Base-by-base conservation (phyloP, 2,888 invertebrate species). In the Mythimna ferrago region DNA sequence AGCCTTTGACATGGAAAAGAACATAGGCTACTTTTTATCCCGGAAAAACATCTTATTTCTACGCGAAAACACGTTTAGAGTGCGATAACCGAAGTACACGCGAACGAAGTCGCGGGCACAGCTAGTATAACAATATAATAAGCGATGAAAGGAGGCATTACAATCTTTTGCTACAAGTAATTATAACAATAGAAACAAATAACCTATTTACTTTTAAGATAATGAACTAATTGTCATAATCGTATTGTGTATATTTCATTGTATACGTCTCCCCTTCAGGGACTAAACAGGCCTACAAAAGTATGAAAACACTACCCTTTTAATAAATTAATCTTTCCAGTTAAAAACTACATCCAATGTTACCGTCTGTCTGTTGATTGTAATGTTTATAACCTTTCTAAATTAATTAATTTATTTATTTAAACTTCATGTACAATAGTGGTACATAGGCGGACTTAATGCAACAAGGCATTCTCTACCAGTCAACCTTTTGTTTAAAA, bases 311-410 rank as follows among this genome's bases (percentile, higher is more conserved):
- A 53, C n/a, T 53, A 73, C 21, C 21, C 9, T 78, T 73, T 68
- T 62, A 78, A 68, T 65, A 60, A 78, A 78, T 73, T 78, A 78
- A 61, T 35, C 10, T 9, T 56, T 35, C 44, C 11, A 14, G 14
- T 10, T 1, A 51, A 62, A 38, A 41, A 32, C 5, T 41, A 51
- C 1, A 35, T 6, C 6, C 19, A 16, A 14, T 4, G 6, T 63
- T 0, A 14, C 2, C 44, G 48, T 77, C 16, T 38, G 51, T 78
- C n/a, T 41, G 21, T 54, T 41, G 1, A n/a, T 61, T 61, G 11
- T 35, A 16, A 58, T 5, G 60, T 6, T 26, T 26, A 26, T 48
- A 26, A 6, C 14, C 4, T 26, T 26, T 26, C 26, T 32, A 3
- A 32, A 2, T 32, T 32, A 32, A 32, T 26, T 26, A 1, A 26